Evolutionary conservation across 2,888 invertebrate species (phyloP), one percentile per base, ranked within the genome.

Genomic region (Drosophila vallismaia): DNA sequence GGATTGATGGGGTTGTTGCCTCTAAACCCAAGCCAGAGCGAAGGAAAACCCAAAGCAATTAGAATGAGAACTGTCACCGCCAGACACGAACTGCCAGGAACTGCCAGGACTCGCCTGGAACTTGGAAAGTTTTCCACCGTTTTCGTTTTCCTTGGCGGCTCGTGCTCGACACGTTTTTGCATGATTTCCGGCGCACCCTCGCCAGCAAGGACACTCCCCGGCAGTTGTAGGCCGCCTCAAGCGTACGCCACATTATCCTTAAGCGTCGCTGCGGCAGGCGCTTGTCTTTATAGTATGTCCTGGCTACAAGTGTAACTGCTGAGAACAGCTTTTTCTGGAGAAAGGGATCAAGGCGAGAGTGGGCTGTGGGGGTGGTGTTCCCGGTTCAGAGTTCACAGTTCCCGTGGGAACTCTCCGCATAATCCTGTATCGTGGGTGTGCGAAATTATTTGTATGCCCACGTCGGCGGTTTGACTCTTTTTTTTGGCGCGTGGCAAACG

Each of bases 161-260:
- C 84, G 88, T 88, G 84, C 9, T 46, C 44, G 88, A 54, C 83
- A 83, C 88, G 83, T 80, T 83, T 87, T 74, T 76, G 88, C 78
- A 86, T 83, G 88, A 74, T 69, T 77, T 88, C 76, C 81, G 75
- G 48, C 63, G 24, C 73, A 71, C 70, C 53, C 54, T 54, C 52
- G 31, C 31, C 29, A 29, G 2, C 70, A 72, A 55, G 70, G 70
- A 64, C 70, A 70, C 70, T 70, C 70, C 70, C 73, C 33, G n/a
- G 12, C 14, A 14, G 48, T 51, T 70, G 67, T 71, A 71, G 60
- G 70, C 70, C 69, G 54, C n/a, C 31, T 1, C 10, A 44, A 71
- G 56, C 86, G 80, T 88, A 76, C 70, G 88, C 74, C 86, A 70
- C 66, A 86, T 88, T 83, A 83, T 83, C 83, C 86, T 88, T 86